phyloP scores from a whole-genome alignment of 1,140 invertebrate species.

The Ladona fulva region DNA sequence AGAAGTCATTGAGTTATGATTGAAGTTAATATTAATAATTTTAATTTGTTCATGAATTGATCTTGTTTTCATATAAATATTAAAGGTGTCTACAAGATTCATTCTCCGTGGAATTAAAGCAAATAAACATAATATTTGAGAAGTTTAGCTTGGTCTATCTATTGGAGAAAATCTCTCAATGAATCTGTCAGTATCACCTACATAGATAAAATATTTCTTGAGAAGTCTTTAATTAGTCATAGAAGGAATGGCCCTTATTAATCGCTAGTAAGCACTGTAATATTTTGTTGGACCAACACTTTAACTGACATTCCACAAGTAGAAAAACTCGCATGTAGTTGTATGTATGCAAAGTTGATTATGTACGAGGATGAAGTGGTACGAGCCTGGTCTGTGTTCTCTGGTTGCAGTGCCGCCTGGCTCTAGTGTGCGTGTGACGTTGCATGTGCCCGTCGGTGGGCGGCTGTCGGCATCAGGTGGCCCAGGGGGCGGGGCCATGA shows the following conservation, averaged over 20 bases:
- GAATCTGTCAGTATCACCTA: no score
- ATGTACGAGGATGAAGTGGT: not conserved
- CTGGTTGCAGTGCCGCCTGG: conserved; percentile 37
- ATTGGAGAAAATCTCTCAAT: no score
- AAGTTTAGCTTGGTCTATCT: no score
- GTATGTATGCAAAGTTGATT: conserved; percentile 11
- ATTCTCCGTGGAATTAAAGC: no score
- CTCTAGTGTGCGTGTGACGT: conserved; percentile 38
- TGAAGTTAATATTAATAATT: no score
- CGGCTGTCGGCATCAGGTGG: not conserved
- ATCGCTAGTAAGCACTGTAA: conserved; percentile 12
- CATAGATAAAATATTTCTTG: no score
- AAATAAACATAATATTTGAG: no score
- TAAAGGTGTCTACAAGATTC: no score
- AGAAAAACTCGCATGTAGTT: conserved; percentile 8
- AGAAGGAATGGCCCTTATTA: not conserved
- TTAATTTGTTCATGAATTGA: no score
- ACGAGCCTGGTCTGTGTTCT: conserved; percentile 29
- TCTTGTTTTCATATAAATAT: no score
- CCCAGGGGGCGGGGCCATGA: not conserved
- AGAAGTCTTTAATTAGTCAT: no score
- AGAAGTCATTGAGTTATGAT: no score
- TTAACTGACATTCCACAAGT: conserved; percentile 13
- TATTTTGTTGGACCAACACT: conserved; percentile 12
- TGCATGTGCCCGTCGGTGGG: conserved; percentile 34